Conservation (phyloP, 1,140 invertebrate genomes). For the Portunus trituberculatus region DNA sequence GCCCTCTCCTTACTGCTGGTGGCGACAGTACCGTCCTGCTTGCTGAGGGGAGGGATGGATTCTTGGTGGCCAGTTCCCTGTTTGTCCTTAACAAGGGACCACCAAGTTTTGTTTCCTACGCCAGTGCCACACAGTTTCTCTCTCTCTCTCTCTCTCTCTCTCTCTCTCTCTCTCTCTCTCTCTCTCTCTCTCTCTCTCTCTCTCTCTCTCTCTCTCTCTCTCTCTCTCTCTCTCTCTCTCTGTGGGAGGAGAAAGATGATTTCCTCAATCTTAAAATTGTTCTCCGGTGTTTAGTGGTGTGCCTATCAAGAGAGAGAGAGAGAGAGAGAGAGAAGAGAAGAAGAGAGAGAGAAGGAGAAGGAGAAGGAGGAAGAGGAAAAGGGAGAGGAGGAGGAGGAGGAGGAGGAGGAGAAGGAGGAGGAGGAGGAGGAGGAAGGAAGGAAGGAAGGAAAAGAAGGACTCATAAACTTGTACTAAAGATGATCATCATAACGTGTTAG, state of each 20-base stretch:
- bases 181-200: neutral
- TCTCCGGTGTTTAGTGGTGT: too few species aligned
- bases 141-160: neutral
- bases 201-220: neutral
- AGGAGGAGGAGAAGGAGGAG: neutral
- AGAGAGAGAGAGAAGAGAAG: neutral
- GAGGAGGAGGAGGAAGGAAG: neutral
- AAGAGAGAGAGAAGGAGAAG: neutral
- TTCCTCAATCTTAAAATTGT: too few species aligned
- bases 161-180: slow-evolving; percentile 18
- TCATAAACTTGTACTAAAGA: neutral
- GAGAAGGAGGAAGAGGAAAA: neutral
- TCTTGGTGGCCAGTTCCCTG: too few species aligned
- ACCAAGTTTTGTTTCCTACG: too few species aligned
- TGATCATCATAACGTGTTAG: neutral
- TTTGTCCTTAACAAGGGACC: too few species aligned
- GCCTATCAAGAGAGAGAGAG: too few species aligned
- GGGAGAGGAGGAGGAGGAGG: neutral
- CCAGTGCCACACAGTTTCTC: neutral
- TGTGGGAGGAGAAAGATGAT: neutral
- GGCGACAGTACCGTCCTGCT: too few species aligned
- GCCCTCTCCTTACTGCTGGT: too few species aligned
- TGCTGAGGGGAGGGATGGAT: too few species aligned
- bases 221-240: too few species aligned
- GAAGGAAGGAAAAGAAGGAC: neutral